Evolutionary conservation across 2,113 vertebrate genomes (phyloP).

Genomic region (Eretmochelys imbricata): DNA sequence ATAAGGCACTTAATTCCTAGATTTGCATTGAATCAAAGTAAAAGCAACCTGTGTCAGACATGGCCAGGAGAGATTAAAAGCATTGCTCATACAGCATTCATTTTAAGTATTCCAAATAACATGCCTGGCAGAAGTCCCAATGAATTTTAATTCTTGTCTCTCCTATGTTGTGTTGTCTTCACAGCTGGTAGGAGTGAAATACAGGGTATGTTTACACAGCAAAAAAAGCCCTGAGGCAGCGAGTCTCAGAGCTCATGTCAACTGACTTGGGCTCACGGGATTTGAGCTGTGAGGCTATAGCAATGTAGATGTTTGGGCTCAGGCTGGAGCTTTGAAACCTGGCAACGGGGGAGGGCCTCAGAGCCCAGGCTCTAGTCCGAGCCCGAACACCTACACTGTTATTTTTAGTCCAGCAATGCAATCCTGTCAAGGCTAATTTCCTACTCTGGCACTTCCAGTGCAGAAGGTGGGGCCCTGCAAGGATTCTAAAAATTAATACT

Average conservation of each 20-base stretch:
- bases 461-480: too few species aligned
- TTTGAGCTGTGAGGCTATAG: not conserved
- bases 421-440: too few species aligned
- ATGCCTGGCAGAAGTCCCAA: constrained; percentile 28
- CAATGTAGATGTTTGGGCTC: not conserved
- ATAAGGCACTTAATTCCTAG: constrained; percentile 30
- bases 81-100: not conserved
- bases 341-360: not conserved
- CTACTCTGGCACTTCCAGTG: too few species aligned
- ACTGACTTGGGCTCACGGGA: not conserved
- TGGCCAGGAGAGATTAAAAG: constrained; percentile 57
- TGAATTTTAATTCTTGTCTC: not conserved
- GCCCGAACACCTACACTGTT: not conserved
- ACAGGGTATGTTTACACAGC: not conserved
- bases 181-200: not conserved
- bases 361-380: not conserved
- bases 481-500: too few species aligned
- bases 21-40: constrained; percentile 61
- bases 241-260: not conserved
- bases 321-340: not conserved
- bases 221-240: not conserved
- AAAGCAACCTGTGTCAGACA: constrained; percentile 31
- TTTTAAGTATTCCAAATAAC: constrained; percentile 36
- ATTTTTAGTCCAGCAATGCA: not conserved
- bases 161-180: not conserved